Conservation (phyloP, 1,140 invertebrate genomes). For the Venturia canescens region DNA sequence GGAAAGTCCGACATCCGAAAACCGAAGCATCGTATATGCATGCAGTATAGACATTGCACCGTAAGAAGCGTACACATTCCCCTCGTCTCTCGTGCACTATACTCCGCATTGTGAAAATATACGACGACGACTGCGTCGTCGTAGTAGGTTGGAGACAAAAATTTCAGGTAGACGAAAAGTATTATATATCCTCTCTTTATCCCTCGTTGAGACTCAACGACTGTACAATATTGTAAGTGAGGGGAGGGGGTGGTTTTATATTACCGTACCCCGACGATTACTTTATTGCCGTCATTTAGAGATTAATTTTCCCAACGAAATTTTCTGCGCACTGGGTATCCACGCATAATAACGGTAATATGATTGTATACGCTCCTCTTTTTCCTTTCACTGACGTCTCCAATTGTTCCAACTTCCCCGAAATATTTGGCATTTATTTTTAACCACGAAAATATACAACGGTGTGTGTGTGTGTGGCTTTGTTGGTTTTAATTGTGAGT, state of each 20-base stretch:
- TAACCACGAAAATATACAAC: not conserved
- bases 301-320: conserved; percentile 43
- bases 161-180: conserved; percentile 23
- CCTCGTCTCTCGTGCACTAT: not conserved
- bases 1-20: not conserved
- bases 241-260: conserved; percentile 1
- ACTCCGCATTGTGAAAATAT: conserved; percentile 5
- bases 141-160: not conserved
- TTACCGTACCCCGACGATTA: conserved; percentile 30
- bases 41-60: no score
- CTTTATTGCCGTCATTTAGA: conserved; percentile 48
- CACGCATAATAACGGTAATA: conserved; percentile 4
- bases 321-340: not conserved
- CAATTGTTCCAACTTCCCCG: not conserved
- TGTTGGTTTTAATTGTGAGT: not conserved
- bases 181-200: not conserved
- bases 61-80: not conserved
- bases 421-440: not conserved
- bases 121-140: not conserved
- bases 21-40: not conserved
- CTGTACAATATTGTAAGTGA: not conserved
- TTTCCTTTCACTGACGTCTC: not conserved
- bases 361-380: not conserved
- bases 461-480: no score
- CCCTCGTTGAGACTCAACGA: not conserved